A percentile compares a stretch with the other conserved stretches of the same genome.
These are phyloP conservation scores for Picus viridis DNA, from an alignment of 2,797 vertebrate genomes.

Conservation along the genomic window DNA sequence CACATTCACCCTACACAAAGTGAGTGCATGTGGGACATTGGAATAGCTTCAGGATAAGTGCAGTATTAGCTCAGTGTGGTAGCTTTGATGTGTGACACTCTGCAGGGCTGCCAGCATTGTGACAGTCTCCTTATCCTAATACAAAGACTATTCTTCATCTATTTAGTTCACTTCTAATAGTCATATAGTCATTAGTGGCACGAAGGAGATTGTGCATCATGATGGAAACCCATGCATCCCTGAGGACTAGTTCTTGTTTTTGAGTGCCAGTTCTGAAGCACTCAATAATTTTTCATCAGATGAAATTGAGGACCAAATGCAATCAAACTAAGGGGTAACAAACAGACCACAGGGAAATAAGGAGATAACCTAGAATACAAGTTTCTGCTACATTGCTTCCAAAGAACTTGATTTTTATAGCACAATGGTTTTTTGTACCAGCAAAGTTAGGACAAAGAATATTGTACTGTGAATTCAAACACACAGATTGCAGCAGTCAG, in stretches of 20 bases:
- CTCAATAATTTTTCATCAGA: neutral
- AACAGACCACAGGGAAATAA: neutral
- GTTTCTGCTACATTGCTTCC: neutral
- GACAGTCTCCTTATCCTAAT: constrained; percentile 63
- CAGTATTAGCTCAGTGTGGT: constrained; percentile 69
- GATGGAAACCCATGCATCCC: neutral
- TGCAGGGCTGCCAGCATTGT: constrained; percentile 67
- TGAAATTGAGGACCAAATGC: neutral
- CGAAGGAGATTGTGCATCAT: neutral
- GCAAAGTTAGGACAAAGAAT: neutral
- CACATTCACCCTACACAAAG: constrained; percentile 24
- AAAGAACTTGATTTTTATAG: neutral
- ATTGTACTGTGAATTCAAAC: neutral
- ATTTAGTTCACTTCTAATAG: constrained; percentile 56
- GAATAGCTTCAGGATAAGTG: constrained; percentile 66
- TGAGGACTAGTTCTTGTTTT: neutral
- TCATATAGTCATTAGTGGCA: constrained; percentile 45
- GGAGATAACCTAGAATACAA: neutral
- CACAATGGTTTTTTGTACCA: neutral
- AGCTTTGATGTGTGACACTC: constrained; percentile 63
- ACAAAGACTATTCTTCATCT: constrained; percentile 64
- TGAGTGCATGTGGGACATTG: constrained; percentile 42
- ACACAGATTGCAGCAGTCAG: neutral
- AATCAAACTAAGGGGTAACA: neutral
- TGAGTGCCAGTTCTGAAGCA: neutral